Base-by-base conservation (phyloP, 1,140 invertebrate species). In the Subanguina moxae region DNA sequence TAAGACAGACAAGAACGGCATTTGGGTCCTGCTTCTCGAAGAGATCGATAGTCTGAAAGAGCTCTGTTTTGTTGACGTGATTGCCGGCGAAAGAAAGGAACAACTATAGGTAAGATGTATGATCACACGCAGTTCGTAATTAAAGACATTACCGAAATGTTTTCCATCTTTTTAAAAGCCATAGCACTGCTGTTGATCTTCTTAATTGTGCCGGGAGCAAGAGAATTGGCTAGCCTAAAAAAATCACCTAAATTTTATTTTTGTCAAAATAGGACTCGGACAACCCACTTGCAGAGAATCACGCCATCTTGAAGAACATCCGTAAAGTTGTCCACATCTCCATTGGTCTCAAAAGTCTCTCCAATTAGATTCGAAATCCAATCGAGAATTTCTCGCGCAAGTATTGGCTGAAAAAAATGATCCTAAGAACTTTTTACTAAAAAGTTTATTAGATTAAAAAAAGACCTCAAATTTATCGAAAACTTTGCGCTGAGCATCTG, bases 161-260 rank as follows among this genome's bases (percentile, higher is more conserved):
- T 78, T 57, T 78, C 76, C 76, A 78, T 78, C 64, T 76, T 62
- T 46, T 78, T 78, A 67, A 78, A 78, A 13, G 76, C 76, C 76
- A 78, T 76, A 1, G 69, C 38, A 56, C 70, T 77, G 25, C 52
- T 48, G 64, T 78, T 78, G 21, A 78, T 64, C 57, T 78, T 78
- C 59, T 73, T 75, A 61, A 78, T 45, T 0, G 67, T 38, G 17
- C 76, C 76, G 21, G 73, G 57, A 30, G 68, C 42, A 7, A 78
- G 64, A 32, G 73, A 32, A 63, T 78, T 78, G 0, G 76, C 76
- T 17, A 78, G 59, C 23, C 74, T 78, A 62, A 46, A 67, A 48
- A 7, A 38, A 19, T 17, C 68, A 9, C 8, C 42, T 68, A 13
- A 23, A 63, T 5, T 56, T 9, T 9, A 56, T 56, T 3, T 5